Evolutionary conservation across 2,797 vertebrate species (phyloP), one percentile per base, ranked within the genome.

Genomic region (Heterohyrax brucei): DNA sequence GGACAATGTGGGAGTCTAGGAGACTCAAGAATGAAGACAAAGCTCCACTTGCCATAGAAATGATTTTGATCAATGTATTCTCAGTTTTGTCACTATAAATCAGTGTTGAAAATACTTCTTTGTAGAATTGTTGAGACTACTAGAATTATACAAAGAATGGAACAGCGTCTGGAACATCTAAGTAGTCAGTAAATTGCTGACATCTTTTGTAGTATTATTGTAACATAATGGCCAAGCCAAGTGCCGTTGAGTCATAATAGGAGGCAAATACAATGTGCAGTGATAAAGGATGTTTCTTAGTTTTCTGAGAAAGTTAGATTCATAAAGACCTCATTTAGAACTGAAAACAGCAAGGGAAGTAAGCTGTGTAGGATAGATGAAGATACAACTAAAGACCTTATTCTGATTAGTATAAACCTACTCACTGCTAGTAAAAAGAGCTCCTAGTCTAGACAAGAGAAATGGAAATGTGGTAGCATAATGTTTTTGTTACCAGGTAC

Each of bases 251-350:
- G 39, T 39, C 39, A 39, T 39, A 59, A 50, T 48, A 46, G 21
- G 26, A 89, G 59, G 26, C 3, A 84, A 28, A 68, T 33, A 78
- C n/a, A 95, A 48, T 76, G 4, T 0, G 44, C 16, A 48, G 5
- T 53, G 46, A 82, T 72, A n/a, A 59, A 80, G 10, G 46, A 75
- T 12, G 19, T 76, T 53, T 90, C 59, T 82, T 46, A 86, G n/a
- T 6, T 73, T 19, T 73, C 19, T 19, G 19, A 73, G 70, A 85
- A 91, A 61, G 14, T 46, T 89, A 21, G 7, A 7, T 68, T 95
- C n/a, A 68, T 93, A 30, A 94, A 30, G 10, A 22, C 33, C 5
- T 75, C 14, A 62, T 87, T 80, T 95, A 44, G 26, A 81, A 92
- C 78, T 87, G 21, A 39, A 2, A 62, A 77, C 53, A 94, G 6